Evolutionary conservation across 2,113 vertebrate genomes (phyloP), one percentile per base, ranked within the genome.

Genomic region (Hymenochirus boettgeri): DNA sequence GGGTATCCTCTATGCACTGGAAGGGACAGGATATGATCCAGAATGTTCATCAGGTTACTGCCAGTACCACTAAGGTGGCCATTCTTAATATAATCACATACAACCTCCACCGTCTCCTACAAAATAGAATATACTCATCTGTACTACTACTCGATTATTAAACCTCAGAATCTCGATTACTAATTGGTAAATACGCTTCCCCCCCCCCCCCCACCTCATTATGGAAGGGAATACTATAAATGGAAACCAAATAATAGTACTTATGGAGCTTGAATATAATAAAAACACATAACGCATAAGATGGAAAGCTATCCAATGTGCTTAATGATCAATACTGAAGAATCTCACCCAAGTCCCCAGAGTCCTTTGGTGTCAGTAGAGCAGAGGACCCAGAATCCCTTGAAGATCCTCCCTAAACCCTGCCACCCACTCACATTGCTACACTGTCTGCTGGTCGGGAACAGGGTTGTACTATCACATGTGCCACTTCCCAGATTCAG

Each of bases 21-120:
- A 71, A 93, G 93, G 15, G 85, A 86, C 79, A 92, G 81, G 0
- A 87, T 86, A 93, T 94, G 97, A 65, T 86, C 85, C 70, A 99
- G 77, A 0, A 78, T 91, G 5, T 82, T 89, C 75, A 90, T 74
- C 62, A 99, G 79, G 72, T 92, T 90, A 37, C 85, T 86, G 48
- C 84, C 65, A 0, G 84, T 76, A 1, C 75, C 31, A 0, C 78
- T 84, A 0, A 73, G 79, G 74, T 63, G 84, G 75, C 94, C 83
- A 53, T 70, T 84, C n/a, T 88, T 79, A 0, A 93, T 26, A 42
- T 88, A 89, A 72, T 94, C 86, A 0, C 84, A 85, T 8, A 90
- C 87, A 21, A 83, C 77, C 39, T 70, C 80, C 60, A 95, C 52
- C 0, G 85, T 89, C 57, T 91, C 88, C 96, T 99, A 71, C 7